A percentile compares a stretch with the other conserved stretches of the same genome.
Evolutionary conservation across 2,113 vertebrate species (phyloP).

Genomic region (Podocnemis expansa): DNA sequence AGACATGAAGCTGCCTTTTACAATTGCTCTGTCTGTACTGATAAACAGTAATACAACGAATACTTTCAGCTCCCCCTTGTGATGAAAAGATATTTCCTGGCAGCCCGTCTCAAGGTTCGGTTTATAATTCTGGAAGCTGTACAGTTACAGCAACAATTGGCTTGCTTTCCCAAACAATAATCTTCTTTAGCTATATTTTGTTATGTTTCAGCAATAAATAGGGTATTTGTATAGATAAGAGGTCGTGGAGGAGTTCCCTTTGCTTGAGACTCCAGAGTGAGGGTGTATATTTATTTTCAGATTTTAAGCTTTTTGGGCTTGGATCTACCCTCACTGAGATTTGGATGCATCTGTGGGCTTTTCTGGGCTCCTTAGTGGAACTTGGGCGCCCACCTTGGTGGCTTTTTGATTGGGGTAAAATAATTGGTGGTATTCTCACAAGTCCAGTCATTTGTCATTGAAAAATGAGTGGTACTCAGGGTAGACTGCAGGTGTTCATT

Average conservation of each 20-base stretch:
- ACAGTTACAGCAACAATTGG: not conserved
- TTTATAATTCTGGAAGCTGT: not conserved
- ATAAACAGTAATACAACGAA: not conserved
- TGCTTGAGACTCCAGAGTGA: not conserved
- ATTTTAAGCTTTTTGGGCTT: not conserved
- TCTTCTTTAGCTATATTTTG: not conserved
- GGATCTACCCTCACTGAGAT: not conserved
- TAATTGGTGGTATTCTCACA: not conserved
- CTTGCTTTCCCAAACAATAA: not conserved
- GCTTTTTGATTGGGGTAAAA: not conserved
- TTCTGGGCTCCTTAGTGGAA: not conserved
- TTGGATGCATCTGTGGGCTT: not conserved
- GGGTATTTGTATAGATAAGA: not conserved
- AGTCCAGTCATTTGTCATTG: not conserved
- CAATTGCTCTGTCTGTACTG: not conserved
- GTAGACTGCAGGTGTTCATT: not conserved
- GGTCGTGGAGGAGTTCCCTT: not conserved
- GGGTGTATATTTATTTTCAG: not conserved
- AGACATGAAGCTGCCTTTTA: not conserved
- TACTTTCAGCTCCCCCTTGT: not conserved
- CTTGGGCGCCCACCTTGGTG: accelerated
- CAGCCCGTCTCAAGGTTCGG: not conserved
- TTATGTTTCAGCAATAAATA: not conserved
- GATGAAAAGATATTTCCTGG: not conserved
- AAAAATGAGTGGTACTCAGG: not conserved